These are phyloP conservation scores for Platyura marginata DNA, from an alignment of 1,140 invertebrate genomes.

Conservation along the genomic window DNA sequence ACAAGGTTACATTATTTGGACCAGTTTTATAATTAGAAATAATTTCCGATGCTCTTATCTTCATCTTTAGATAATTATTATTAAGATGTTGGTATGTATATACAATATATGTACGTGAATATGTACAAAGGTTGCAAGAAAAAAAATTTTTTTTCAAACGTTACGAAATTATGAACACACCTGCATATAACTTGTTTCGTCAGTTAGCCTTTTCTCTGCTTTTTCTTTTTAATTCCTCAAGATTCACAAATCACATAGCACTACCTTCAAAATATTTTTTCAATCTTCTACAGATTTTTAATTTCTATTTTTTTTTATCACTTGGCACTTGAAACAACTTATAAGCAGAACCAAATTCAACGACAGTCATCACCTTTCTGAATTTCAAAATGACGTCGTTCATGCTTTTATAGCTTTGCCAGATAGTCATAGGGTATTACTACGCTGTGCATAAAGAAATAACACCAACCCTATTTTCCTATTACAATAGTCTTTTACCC, in stretches of 20 bases:
- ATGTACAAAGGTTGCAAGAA: too few relatives aligned
- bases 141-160: slow-evolving; percentile 1
- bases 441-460: not conserved
- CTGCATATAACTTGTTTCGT: not conserved
- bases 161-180: not conserved
- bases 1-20: slow-evolving; percentile 5
- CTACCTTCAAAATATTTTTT: not conserved
- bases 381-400: not conserved
- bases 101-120: not conserved
- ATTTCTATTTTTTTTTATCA: not conserved
- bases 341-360: slow-evolving; percentile 3
- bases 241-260: too few relatives aligned
- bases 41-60: not conserved
- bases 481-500: too few relatives aligned
- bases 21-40: not conserved
- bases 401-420: not conserved
- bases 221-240: too few relatives aligned
- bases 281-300: not conserved
- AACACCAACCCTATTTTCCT: too few relatives aligned
- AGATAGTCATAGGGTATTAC: not conserved
- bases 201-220: too few relatives aligned
- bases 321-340: not conserved
- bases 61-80: slow-evolving; percentile 1
- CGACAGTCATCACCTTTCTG: not conserved
- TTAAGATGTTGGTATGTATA: slow-evolving; percentile 1